phyloP scores from a whole-genome alignment of 2,888 invertebrate genomes.

The Agriopis leucophaearia region DNA sequence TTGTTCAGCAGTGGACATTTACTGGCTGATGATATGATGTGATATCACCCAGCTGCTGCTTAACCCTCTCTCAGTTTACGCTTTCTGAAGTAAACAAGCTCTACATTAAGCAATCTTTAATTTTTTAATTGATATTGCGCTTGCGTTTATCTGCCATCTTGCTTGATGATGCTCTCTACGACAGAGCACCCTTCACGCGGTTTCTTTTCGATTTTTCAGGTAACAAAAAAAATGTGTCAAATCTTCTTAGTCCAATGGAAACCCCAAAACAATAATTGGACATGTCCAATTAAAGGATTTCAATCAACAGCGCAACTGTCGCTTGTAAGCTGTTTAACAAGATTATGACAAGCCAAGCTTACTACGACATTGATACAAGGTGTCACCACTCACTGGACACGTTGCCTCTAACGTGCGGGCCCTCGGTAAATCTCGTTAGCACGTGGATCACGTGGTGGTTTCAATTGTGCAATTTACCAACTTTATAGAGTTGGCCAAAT shows the following conservation, averaged over 20 bases:
- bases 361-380: slow-evolving; percentile 2
- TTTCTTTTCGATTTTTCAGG: background rate
- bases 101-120: too few species aligned
- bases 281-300: slow-evolving; percentile 20
- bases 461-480: background rate
- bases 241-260: background rate
- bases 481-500: background rate
- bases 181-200: too few species aligned
- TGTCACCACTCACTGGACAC: slow-evolving; percentile 11
- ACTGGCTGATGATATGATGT: too few species aligned
- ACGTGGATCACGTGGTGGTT: slow-evolving; percentile 19
- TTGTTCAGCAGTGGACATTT: too few species aligned
- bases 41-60: too few species aligned
- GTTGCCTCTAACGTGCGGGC: slow-evolving; percentile 14
- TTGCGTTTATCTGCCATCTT: too few species aligned
- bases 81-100: too few species aligned
- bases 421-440: slow-evolving; percentile 24
- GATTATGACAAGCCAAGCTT: slow-evolving; percentile 15
- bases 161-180: too few species aligned
- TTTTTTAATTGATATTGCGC: too few species aligned
- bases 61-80: too few species aligned
- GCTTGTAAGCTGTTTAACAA: slow-evolving; percentile 13
- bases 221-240: background rate
- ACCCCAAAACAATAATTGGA: slow-evolving; percentile 3
- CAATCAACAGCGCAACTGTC: slow-evolving; percentile 5